Evolutionary conservation across 2,113 vertebrate species (phyloP).

Genomic region (Dinomys branickii): DNA sequence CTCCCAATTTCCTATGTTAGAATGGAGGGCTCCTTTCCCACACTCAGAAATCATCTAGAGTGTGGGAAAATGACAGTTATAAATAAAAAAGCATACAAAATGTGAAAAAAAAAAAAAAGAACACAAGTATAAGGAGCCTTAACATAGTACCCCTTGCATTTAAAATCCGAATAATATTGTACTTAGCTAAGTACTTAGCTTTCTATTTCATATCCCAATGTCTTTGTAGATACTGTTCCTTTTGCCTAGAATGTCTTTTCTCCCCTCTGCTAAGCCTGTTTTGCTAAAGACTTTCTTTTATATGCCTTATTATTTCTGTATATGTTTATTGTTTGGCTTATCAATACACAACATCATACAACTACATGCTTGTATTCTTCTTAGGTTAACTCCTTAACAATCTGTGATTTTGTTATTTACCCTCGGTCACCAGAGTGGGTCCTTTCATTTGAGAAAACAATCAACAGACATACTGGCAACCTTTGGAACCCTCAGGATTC

Average conservation of each 20-base stretch:
- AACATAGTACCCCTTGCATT: not conserved
- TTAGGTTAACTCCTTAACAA: not conserved
- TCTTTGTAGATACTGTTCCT: not conserved
- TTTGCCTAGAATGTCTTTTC: not conserved
- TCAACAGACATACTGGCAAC: not conserved
- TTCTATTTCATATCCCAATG: not conserved
- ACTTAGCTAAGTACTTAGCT: not conserved
- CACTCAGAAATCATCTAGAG: slow-evolving; percentile 73
- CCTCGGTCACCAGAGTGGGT: not conserved
- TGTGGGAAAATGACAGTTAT: slow-evolving; percentile 51
- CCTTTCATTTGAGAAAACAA: not conserved
- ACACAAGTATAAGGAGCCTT: not conserved
- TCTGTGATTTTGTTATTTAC: not conserved
- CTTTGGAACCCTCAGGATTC: not conserved
- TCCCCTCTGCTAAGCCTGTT: not conserved
- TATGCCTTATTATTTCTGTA: not conserved
- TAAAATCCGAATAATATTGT: not conserved
- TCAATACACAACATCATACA: not conserved
- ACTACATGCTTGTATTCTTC: not conserved
- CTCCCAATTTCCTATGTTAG: slow-evolving; percentile 72
- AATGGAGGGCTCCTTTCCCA: slow-evolving; percentile 78
- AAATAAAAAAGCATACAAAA: no score
- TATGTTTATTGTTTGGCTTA: not conserved
- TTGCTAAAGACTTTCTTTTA: slow-evolving; percentile 30
- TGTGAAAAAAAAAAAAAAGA: not conserved